Evolutionary conservation across 2,113 vertebrate species (phyloP).

Genomic region (Centrocercus urophasianus): DNA sequence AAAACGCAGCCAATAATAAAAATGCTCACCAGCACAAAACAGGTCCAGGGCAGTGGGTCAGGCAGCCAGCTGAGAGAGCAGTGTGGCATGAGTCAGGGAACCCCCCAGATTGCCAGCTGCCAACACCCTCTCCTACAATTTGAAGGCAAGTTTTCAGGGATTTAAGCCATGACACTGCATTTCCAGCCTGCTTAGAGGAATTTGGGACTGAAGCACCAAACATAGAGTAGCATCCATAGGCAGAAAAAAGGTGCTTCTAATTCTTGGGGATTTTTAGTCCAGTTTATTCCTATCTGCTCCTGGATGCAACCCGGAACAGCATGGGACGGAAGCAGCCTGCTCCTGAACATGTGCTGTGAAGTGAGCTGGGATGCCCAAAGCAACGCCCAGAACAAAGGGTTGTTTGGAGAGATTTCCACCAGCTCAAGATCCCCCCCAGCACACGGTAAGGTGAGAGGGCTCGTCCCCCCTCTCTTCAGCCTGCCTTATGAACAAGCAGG

Average conservation of each 20-base stretch:
- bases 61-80: not conserved
- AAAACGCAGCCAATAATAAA: not conserved
- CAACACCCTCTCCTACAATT: not conserved
- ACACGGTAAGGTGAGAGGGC: fast-evolving
- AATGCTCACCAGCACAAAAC: not conserved
- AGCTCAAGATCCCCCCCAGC: fast-evolving
- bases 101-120: fast-evolving
- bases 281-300: not conserved
- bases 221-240: fast-evolving
- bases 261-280: not conserved
- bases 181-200: not conserved
- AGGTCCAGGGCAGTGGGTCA: not conserved
- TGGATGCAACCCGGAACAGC: not conserved
- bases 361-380: not conserved
- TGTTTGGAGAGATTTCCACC: not conserved
- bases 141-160: not conserved
- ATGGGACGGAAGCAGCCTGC: not conserved
- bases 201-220: not conserved
- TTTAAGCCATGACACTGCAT: not conserved
- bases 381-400: not conserved
- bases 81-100: not conserved
- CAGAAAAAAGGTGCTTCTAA: not conserved
- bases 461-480: too few relatives aligned
- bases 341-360: not conserved
- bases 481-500: not conserved